Conservation (phyloP, 2,888 invertebrate genomes). For the Torymus auratus region DNA sequence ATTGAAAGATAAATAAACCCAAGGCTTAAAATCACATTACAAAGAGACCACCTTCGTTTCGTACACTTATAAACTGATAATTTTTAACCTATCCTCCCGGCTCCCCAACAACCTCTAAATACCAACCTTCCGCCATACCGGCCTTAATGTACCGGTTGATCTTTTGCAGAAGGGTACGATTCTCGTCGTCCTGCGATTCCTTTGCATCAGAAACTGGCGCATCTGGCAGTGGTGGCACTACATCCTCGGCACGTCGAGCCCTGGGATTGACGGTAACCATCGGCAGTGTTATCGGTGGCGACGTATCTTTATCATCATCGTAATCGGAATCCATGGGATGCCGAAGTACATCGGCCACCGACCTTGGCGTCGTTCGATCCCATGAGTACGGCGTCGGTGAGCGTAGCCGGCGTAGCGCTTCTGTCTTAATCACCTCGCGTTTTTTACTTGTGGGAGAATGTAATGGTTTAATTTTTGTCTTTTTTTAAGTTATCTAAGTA, state of each 20-base stretch:
- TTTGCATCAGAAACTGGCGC: no score
- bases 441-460: neutral
- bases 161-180: conserved; percentile 63
- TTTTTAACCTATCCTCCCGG: no score
- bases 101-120: no score
- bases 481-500: no score
- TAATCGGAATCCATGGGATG: neutral
- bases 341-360: neutral
- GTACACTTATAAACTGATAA: no score
- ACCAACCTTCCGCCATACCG: conserved; percentile 67
- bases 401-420: conserved; percentile 7
- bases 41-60: no score
- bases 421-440: neutral
- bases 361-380: neutral
- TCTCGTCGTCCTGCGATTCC: neutral
- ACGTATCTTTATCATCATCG: neutral
- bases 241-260: no score
- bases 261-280: no score
- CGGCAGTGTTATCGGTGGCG: neutral
- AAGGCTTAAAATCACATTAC: no score
- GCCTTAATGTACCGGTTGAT: conserved; percentile 68
- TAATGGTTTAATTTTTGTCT: no score
- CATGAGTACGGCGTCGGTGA: conserved; percentile 52
- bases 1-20: no score
- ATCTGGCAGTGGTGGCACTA: no score